These are phyloP conservation scores for Cataglyphis hispanica DNA, from an alignment of 1,140 invertebrate species.

Conservation along the genomic window DNA sequence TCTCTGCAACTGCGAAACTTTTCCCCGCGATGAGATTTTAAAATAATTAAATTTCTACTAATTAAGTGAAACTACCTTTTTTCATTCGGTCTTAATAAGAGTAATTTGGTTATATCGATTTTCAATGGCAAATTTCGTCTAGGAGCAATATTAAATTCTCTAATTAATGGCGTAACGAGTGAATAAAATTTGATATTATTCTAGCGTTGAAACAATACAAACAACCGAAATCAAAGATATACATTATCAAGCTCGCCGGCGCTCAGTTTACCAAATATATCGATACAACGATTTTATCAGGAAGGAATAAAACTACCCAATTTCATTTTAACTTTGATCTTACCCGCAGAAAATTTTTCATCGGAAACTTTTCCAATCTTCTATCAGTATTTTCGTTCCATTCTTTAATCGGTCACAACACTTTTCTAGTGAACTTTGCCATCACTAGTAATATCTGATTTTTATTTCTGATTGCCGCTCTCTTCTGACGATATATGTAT, in stretches of 20 bases:
- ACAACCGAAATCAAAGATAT: not conserved
- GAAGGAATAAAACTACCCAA: slow-evolving; percentile 44
- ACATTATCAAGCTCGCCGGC: not conserved
- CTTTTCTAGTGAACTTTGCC: slow-evolving; percentile 46
- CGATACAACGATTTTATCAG: slow-evolving; percentile 51
- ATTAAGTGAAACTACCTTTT: not conserved
- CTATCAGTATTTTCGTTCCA: slow-evolving; percentile 54
- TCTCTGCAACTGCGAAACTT: slow-evolving; percentile 1
- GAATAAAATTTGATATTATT: slow-evolving; percentile 20
- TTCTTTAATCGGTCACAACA: slow-evolving; percentile 49
- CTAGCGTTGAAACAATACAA: slow-evolving; percentile 9
- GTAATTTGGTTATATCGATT: slow-evolving; percentile 40
- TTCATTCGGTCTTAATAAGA: slow-evolving; percentile 42
- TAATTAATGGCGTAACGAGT: slow-evolving; percentile 41
- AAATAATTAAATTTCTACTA: slow-evolving; percentile 50
- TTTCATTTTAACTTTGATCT: slow-evolving; percentile 51
- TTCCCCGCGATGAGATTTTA: not conserved
- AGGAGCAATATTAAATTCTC: slow-evolving; percentile 31
- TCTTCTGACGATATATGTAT: not conserved
- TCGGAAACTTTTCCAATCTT: slow-evolving; percentile 60
- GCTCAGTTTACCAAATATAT: slow-evolving; percentile 40
- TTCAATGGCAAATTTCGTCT: slow-evolving; percentile 36
- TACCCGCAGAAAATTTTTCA: slow-evolving; percentile 58
- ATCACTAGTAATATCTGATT: slow-evolving; percentile 16
- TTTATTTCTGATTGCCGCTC: not conserved